Evolutionary conservation across 1,140 invertebrate species (phyloP).

Genomic region (Cherax destructor): DNA sequence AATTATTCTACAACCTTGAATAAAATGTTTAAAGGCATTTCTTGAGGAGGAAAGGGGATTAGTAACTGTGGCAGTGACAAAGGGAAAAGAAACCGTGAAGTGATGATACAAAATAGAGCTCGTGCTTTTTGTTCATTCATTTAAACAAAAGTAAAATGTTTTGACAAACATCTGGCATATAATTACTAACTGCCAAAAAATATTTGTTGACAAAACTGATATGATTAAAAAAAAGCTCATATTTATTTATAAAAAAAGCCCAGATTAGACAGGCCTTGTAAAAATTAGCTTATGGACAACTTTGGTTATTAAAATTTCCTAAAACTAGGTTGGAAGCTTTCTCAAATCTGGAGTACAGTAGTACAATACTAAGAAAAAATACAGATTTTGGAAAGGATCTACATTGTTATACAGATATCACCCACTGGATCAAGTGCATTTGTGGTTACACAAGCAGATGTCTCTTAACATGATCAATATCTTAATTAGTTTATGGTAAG

Average conservation of each 20-base stretch:
- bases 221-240: background rate
- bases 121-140: conserved; percentile 19
- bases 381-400: background rate
- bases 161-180: background rate
- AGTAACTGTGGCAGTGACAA: background rate
- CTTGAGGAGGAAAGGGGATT: too few relatives aligned
- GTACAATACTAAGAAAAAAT: background rate
- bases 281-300: background rate
- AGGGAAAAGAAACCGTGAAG: background rate
- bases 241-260: background rate
- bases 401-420: background rate
- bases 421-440: background rate
- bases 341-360: background rate
- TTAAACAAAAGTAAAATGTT: conserved; percentile 7
- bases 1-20: background rate
- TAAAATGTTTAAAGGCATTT: background rate
- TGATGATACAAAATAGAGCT: conserved; percentile 10
- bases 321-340: conserved; percentile 1
- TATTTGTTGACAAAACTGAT: background rate
- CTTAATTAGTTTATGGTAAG: background rate
- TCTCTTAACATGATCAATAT: background rate
- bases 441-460: background rate
- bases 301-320: background rate
- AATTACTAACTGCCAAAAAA: conserved; percentile 12
- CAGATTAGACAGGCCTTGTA: background rate